Evolutionary conservation across 2,113 vertebrate genomes (phyloP), one percentile per base, ranked within the genome.

Genomic region (Lanius collurio): DNA sequence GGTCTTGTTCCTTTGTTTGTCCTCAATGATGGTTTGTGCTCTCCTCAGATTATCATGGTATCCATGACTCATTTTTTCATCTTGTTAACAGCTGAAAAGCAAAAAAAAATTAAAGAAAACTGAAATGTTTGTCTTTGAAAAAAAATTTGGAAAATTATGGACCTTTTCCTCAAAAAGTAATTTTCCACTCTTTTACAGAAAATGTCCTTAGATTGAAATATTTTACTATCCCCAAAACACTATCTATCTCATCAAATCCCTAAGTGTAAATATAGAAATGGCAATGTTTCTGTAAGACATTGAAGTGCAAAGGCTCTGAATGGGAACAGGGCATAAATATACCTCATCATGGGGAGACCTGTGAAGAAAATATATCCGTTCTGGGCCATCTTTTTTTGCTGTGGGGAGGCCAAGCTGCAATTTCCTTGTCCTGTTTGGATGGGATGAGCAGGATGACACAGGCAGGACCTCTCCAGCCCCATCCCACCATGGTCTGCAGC

Each of bases 311-410:
- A 53, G 11, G 13, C 10, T 83, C 46, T 77, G 57, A 85, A 82
- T 37, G 21, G 47, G 52, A 80, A 26, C 14, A 83, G 49, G 20
- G 33, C 28, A 74, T 31, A 91, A 71, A 60, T 24, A 35, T 2
- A 71, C 22, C 1, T 3, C 11, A 62, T 26, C 0, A 0, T 26
- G 39, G 23, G 21, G 19, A 59, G 28, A 62, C 19, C 19, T 41
- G 23, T 53, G 47, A 73, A 88, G 47, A 83, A 80, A 83, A 83
- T 30, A 1, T 16, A 4, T 33, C 22, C 62, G 5, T 64, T 85
- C 49, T 59, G 26, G 14, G 46, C 10, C 27, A 56, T 14, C 10
- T 21, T 46, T 33, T n/a, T 50, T 71, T 81, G 9, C 21, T 70
- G 7, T 41, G 28, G 6, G n/a, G n/a, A 80, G 26, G 11, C 14